A percentile compares a stretch with the other conserved stretches of the same genome.
These are phyloP conservation scores for mouse (Mus musculus) DNA, from an alignment of 2,113 vertebrate species.

Conservation along the genomic window GRCm39 chr2:11094001-11094500, in stretches of 20 bases:
- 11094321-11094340: too few species aligned
- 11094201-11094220: neutral
- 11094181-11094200: neutral
- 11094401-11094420: too few species aligned
- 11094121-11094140: neutral
- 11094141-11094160: neutral
- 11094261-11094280: neutral
- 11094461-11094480: too few species aligned
- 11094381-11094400: too few species aligned
- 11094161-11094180: neutral
- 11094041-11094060: neutral
- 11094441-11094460: too few species aligned
- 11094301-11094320: too few species aligned
- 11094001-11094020: neutral
- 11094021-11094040: neutral
- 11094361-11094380: too few species aligned
- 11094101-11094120: neutral
- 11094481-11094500: too few species aligned
- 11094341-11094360: too few species aligned
- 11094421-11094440: too few species aligned
- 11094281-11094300: too few species aligned
- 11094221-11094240: neutral
- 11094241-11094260: neutral
- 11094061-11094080: neutral
- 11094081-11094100: neutral